Evolutionary conservation across 2,888 invertebrate genomes (phyloP), one percentile per base, ranked within the genome.

Genomic region (Thereva unica): DNA sequence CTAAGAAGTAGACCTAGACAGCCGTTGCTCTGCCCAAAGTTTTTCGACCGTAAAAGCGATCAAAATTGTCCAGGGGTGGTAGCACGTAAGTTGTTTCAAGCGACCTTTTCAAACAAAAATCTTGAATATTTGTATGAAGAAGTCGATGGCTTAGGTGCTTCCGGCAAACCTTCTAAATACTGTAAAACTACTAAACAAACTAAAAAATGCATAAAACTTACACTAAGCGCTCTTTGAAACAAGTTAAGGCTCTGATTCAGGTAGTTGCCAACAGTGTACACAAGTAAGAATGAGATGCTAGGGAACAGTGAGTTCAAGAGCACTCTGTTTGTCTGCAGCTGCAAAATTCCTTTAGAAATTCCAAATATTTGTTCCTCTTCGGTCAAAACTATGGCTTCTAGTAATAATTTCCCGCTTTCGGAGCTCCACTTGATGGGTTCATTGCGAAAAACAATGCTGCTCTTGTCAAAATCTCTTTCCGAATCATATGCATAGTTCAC

Each of bases 351-450:
- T 72, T 88, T 84, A 67, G 91, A 92, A 37, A 94, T 86, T 1
- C 89, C 92, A 83, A 91, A 94, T 68, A 90, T 83, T 77, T 92
- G 88, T 7, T 91, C 93, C 69, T 89, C 86, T 70, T 91, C 89
- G 9, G 90, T 88, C n/a, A 94, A 76, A 3, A 91, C 78, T 38
- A 93, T 75, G 0, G 92, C 85, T 9, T 89, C 80, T 57, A 87
- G 79, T 52, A 94, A 81, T 65, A 85, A 78, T 71, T 85, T 78
- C 0, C 89, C 90, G 67, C 82, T 83, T 67, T 86, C 84, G 0
- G 87, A 83, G 42, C 82, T 81, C 89, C 90, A 91, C 72, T 88
- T 81, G 0, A 93, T 82, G 59, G 82, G 76, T 70, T 87, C 83
- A 68, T 85, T 83, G 52, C 85, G 83, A n/a, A 90, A 84, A 75